These are phyloP conservation scores for Oxycera nigricornis DNA, from an alignment of 2,888 invertebrate species.

Conservation along the genomic window DNA sequence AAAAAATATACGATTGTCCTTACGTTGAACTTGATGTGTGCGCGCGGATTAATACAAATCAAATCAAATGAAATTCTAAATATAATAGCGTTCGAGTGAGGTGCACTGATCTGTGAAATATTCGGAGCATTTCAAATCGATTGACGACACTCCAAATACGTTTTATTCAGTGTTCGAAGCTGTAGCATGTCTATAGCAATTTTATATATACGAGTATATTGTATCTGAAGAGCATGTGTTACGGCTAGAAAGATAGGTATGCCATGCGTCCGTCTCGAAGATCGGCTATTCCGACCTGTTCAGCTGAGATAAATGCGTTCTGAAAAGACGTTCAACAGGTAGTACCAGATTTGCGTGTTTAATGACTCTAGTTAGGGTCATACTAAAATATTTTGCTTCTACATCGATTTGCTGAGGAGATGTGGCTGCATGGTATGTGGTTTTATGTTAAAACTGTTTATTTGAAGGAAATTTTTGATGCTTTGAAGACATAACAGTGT, in stretches of 20 bases:
- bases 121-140: conserved; percentile 33
- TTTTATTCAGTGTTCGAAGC: not conserved
- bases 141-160: conserved; percentile 21
- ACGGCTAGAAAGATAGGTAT: not conserved
- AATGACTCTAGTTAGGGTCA: too few relatives aligned
- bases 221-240: not conserved
- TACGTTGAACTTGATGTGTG: not conserved
- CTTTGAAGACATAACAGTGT: too few relatives aligned
- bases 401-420: too few relatives aligned
- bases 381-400: too few relatives aligned
- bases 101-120: conserved; percentile 39
- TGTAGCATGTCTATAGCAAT: not conserved
- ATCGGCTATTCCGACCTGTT: not conserved
- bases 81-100: conserved; percentile 7
- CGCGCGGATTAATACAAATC: not conserved
- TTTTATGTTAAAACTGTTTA: too few relatives aligned
- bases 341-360: not conserved
- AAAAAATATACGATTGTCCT: not conserved
- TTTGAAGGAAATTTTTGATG: too few relatives aligned
- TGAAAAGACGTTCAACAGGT: conserved; percentile 21
- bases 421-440: too few relatives aligned
- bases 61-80: conserved; percentile 13
- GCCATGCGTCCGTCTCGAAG: too few relatives aligned
- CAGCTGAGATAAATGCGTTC: not conserved
- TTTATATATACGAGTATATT: not conserved